A percentile compares a stretch with the other conserved stretches of the same genome.
Evolutionary conservation across 2,113 vertebrate genomes (phyloP).

Genomic region (Crotophaga sulcirostris): DNA sequence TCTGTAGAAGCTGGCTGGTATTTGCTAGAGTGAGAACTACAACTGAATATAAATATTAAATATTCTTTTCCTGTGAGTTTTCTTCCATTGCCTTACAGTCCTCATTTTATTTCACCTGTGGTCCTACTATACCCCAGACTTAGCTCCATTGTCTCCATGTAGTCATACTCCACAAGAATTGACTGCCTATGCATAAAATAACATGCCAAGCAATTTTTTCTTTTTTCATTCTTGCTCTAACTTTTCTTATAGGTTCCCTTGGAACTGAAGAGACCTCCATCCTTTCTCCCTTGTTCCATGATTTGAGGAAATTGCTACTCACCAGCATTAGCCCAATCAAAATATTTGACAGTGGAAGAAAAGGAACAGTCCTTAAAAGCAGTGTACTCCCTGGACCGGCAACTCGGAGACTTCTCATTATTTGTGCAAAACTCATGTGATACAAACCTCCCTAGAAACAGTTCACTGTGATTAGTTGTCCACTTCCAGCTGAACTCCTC

Average conservation of each 20-base stretch:
- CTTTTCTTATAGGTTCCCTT: conserved; percentile 17
- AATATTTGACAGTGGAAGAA: neutral
- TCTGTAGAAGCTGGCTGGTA: neutral
- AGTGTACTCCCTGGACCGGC: neutral
- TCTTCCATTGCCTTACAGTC: neutral
- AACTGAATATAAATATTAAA: neutral
- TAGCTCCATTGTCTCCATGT: neutral
- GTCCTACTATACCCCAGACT: neutral
- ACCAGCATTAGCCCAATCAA: neutral
- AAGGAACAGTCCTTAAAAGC: neutral
- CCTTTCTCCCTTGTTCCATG: neutral
- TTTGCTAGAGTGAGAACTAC: neutral
- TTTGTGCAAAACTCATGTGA: neutral
- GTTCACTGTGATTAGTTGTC: neutral
- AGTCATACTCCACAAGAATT: neutral
- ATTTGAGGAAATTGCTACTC: neutral
- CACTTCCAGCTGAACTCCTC: neutral
- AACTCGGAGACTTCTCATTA: neutral
- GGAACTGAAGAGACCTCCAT: neutral
- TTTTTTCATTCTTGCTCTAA: neutral
- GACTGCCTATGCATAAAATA: neutral
- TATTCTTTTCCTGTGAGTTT: neutral
- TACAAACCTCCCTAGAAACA: neutral
- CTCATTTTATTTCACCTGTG: neutral
- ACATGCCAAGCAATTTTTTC: neutral